These are phyloP conservation scores for Drosophila ezoana DNA, from an alignment of 2,888 invertebrate species.

Conservation along the genomic window DNA sequence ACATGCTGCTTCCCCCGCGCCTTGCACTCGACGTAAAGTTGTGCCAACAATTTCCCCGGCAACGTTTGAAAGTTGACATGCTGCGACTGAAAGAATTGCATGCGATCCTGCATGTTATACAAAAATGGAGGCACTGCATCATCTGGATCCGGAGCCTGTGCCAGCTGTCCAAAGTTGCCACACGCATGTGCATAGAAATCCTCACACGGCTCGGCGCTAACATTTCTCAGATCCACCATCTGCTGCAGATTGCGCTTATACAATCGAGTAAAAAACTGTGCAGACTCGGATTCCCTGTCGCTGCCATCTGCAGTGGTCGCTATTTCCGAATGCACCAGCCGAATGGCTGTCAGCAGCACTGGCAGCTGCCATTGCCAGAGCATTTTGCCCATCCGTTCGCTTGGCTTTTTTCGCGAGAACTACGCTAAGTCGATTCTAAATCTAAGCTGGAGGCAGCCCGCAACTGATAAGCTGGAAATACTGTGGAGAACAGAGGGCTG, in stretches of 20 bases:
- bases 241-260: conserved; percentile 74
- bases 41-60: conserved; percentile 68
- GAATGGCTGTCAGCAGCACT: conserved; percentile 25
- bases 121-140: conserved; percentile 74
- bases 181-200: conserved; percentile 82
- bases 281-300: conserved; percentile 34
- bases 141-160: conserved; percentile 13
- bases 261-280: conserved; percentile 61
- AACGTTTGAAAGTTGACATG: conserved; percentile 65
- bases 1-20: conserved; percentile 26
- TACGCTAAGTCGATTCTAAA: conserved; percentile 39
- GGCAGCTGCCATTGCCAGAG: conserved; percentile 40
- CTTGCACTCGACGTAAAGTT: conserved; percentile 75
- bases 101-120: conserved; percentile 80
- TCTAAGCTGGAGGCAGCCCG: conserved; percentile 8
- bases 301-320: conserved; percentile 7
- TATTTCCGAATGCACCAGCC: conserved; percentile 4
- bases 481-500: conserved; percentile 12
- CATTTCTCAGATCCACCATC: conserved; percentile 68
- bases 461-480: conserved; percentile 57
- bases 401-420: conserved; percentile 53
- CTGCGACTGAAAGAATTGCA: conserved; percentile 74
- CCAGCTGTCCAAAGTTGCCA: conserved; percentile 57
- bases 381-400: conserved; percentile 52
- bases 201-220: conserved; percentile 69